Percentiles rank a stretch among this genome's conserved stretches.
These are phyloP conservation scores for Gambusia holbrooki DNA, from an alignment of 2,113 vertebrate genomes.

Conservation along the genomic window DNA sequence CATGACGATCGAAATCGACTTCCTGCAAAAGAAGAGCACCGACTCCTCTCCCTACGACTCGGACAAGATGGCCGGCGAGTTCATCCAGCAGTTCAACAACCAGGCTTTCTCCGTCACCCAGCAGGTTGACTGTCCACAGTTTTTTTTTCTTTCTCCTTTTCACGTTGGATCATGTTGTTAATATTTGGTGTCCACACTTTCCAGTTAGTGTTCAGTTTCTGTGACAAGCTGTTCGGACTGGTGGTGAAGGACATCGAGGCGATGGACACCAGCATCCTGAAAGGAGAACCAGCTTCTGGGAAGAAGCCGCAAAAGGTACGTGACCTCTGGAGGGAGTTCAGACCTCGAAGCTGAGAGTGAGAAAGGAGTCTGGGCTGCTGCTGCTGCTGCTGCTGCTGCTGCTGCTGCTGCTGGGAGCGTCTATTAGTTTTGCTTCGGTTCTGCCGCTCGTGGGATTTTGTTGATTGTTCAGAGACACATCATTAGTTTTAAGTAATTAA, in stretches of 20 bases:
- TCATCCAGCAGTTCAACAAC: slow-evolving; percentile 98
- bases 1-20: slow-evolving; percentile 97
- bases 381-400: background rate
- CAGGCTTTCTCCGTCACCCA: slow-evolving; percentile 92
- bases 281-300: slow-evolving; percentile 85
- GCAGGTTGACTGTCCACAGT: slow-evolving; percentile 81
- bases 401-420: background rate
- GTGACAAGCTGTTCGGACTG: slow-evolving; percentile 94
- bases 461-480: background rate
- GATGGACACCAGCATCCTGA: slow-evolving; percentile 97
- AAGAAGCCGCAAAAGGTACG: slow-evolving; percentile 95
- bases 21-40: slow-evolving; percentile 95
- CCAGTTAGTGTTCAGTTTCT: slow-evolving; percentile 96
- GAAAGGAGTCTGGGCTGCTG: background rate
- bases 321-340: background rate
- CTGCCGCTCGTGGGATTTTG: background rate
- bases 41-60: slow-evolving; percentile 96
- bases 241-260: slow-evolving; percentile 94
- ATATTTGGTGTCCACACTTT: slow-evolving; percentile 4
- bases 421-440: background rate
- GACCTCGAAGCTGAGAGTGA: background rate
- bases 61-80: slow-evolving; percentile 96
- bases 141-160: background rate
- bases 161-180: background rate
- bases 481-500: slow-evolving; percentile 2